phyloP scores from a whole-genome alignment of 30 jellyfish, hydroid and myxozoan genomes.

The Sanderia malayensis region DNA sequence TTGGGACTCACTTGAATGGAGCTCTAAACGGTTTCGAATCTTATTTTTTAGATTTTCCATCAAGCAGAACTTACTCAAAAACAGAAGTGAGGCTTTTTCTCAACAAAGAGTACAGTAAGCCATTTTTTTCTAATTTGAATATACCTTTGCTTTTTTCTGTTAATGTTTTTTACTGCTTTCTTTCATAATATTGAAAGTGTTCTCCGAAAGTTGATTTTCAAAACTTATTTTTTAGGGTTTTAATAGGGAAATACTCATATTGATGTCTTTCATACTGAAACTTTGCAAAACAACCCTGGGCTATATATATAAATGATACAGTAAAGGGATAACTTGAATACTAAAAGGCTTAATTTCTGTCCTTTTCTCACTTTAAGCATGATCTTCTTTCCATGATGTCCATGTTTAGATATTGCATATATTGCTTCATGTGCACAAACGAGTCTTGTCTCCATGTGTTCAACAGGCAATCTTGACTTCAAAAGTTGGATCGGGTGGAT shows the following conservation, averaged over 20 bases:
- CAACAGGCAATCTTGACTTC: background rate
- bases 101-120: background rate
- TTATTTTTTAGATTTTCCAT: background rate
- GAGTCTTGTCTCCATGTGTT: constrained; percentile 1
- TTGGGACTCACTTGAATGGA: background rate
- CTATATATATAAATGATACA: background rate
- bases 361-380: background rate
- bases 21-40: background rate
- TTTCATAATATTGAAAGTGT: background rate
- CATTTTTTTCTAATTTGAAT: background rate
- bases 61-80: background rate
- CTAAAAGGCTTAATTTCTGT: background rate
- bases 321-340: background rate
- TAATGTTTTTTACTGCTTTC: no score
- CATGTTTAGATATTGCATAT: background rate
- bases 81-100: constrained; percentile 1
- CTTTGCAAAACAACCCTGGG: background rate
- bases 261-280: background rate
- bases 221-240: background rate
- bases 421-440: background rate
- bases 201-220: background rate
- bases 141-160: background rate
- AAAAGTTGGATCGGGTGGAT: background rate
- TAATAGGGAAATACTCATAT: background rate
- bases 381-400: background rate